Percentiles rank a stretch among this genome's conserved stretches.
phyloP scores from a whole-genome alignment of 2,113 vertebrate species.

The Lagenorhynchus albirostris region DNA sequence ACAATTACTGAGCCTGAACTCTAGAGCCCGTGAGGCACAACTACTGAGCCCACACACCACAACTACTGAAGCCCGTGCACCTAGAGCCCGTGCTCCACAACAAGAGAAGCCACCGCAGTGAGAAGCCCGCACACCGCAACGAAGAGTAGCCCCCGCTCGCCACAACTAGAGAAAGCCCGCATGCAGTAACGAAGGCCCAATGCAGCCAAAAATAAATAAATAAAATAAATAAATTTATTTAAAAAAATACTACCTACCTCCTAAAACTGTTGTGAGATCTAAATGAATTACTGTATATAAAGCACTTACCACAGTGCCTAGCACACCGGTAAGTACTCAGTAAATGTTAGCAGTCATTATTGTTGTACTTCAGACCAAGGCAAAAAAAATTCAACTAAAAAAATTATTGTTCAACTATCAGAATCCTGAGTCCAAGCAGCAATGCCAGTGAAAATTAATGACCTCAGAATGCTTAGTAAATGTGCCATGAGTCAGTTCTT shows the following conservation, averaged over 20 bases:
- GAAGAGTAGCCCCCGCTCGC: too few relatives aligned
- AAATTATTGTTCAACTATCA: background rate
- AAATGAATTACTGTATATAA: background rate
- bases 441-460: conserved; percentile 19
- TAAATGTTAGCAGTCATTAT: background rate
- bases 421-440: background rate
- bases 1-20: too few relatives aligned
- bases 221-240: too few relatives aligned
- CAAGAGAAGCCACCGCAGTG: too few relatives aligned
- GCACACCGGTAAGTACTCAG: background rate
- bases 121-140: too few relatives aligned
- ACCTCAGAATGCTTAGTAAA: conserved; percentile 1
- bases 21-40: too few relatives aligned
- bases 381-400: background rate
- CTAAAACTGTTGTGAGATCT: background rate
- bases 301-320: background rate
- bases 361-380: background rate
- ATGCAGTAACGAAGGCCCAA: too few relatives aligned
- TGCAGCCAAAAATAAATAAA: too few relatives aligned
- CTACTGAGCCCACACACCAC: too few relatives aligned
- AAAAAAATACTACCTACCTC: background rate
- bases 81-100: too few relatives aligned
- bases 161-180: too few relatives aligned
- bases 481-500: conserved; percentile 17
- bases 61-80: too few relatives aligned